Conservation (phyloP, 2,888 invertebrate genomes). For the Cotesia congregata region DNA sequence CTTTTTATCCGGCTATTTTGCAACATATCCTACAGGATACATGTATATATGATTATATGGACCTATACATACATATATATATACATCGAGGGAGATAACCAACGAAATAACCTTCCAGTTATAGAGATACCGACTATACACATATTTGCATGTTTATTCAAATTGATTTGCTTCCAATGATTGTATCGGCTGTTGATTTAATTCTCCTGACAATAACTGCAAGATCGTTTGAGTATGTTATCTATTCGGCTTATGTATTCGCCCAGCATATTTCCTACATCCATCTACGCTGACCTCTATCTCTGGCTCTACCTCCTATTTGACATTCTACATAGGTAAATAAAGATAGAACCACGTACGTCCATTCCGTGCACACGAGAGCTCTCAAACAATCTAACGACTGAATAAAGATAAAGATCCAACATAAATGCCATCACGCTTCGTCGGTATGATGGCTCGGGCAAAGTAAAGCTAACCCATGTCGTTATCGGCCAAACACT, state of each 20-base stretch:
- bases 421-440: background rate
- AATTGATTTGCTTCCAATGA: conserved; percentile 9
- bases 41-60: background rate
- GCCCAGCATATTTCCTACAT: background rate
- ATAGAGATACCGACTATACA: background rate
- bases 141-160: conserved; percentile 19
- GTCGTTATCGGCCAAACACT: conserved; percentile 67
- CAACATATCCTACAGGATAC: conserved; percentile 4
- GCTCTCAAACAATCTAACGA: background rate
- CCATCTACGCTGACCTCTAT: too few species aligned
- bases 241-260: background rate
- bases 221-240: background rate
- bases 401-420: background rate
- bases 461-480: conserved; percentile 65
- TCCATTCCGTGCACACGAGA: background rate
- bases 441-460: conserved; percentile 38
- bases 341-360: background rate
- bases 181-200: background rate
- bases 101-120: background rate
- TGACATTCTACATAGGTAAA: background rate
- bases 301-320: background rate
- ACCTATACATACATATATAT: background rate
- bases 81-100: conserved; percentile 11
- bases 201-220: conserved; percentile 1
- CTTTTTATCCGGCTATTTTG: conserved; percentile 15